Percentiles rank a stretch among this genome's conserved stretches.
Evolutionary conservation across 2,113 vertebrate species (phyloP).

Genomic region (Salvelinus alpinus): DNA sequence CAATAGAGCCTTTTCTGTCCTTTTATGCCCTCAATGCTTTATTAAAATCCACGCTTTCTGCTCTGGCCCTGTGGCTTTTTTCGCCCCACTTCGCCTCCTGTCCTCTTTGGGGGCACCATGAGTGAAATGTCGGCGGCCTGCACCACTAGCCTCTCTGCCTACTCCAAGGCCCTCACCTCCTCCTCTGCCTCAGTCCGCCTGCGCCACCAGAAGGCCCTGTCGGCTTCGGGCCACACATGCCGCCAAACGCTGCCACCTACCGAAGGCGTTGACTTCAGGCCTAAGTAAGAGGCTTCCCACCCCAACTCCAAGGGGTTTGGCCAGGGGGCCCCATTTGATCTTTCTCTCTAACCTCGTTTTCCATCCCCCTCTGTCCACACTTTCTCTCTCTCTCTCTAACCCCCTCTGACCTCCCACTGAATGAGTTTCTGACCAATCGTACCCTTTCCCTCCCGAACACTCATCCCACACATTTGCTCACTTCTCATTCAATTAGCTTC

Average conservation of each 20-base stretch:
- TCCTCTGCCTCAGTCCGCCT: conserved; percentile 79
- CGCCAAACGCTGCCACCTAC: conserved; percentile 74
- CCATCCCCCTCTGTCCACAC: neutral
- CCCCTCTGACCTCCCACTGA: neutral
- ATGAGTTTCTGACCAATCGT: neutral
- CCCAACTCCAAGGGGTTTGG: neutral
- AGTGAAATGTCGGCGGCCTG: conserved; percentile 77
- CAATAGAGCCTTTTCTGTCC: neutral
- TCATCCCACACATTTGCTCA: neutral
- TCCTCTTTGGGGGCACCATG: conserved; percentile 73
- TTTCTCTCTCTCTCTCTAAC: neutral
- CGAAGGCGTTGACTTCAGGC: conserved; percentile 80
- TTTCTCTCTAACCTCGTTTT: neutral
- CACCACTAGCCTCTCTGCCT: conserved; percentile 75
- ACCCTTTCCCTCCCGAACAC: neutral
- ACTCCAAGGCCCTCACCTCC: conserved; percentile 60
- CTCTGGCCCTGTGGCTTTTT: neutral
- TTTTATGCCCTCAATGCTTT: conserved; percentile 1
- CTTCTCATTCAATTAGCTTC: neutral
- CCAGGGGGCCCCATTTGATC: conserved; percentile 1
- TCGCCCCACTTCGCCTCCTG: neutral
- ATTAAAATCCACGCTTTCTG: neutral
- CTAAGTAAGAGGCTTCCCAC: conserved; percentile 71
- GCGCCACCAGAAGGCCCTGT: conserved; percentile 82
- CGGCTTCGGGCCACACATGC: conserved; percentile 81